Conservation (phyloP, 2,888 invertebrate species). For the Watsonalla binaria region DNA sequence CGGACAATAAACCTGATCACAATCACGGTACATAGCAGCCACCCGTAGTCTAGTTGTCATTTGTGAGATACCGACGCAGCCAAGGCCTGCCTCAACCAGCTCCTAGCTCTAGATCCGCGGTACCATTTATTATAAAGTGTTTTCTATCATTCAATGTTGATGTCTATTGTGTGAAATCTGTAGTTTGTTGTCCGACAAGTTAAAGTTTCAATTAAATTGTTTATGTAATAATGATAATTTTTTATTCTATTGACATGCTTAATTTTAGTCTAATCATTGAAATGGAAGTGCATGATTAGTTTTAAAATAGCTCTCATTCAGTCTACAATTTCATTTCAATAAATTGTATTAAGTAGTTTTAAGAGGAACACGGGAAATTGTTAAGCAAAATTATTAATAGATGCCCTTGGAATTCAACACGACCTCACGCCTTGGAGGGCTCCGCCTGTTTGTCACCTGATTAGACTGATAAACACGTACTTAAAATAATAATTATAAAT, state of each 20-base stretch:
- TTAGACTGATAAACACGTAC: slow-evolving; percentile 1
- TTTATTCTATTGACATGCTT: slow-evolving; percentile 76
- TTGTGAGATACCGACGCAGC: slow-evolving; percentile 48
- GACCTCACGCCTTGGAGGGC: slow-evolving; percentile 43
- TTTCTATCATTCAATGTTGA: slow-evolving; percentile 53
- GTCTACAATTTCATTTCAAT: slow-evolving; percentile 47
- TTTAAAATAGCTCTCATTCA: slow-evolving; percentile 68
- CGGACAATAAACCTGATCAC: slow-evolving; percentile 70
- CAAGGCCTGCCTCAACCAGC: slow-evolving; percentile 36
- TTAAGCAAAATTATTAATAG: slow-evolving; percentile 33
- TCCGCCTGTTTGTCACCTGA: slow-evolving; percentile 43
- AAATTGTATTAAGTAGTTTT: slow-evolving; percentile 60
- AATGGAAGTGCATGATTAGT: slow-evolving; percentile 66
- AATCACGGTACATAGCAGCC: slow-evolving; percentile 42
- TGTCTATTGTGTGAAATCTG: slow-evolving; percentile 66
- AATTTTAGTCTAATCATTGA: slow-evolving; percentile 69
- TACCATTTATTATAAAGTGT: slow-evolving; percentile 35
- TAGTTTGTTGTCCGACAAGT: slow-evolving; percentile 76
- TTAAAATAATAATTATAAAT: slow-evolving; percentile 26
- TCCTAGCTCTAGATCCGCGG: slow-evolving; percentile 29
- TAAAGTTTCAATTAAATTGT: slow-evolving; percentile 75
- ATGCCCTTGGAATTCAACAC: slow-evolving; percentile 47
- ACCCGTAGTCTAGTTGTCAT: slow-evolving; percentile 59
- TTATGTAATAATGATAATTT: slow-evolving; percentile 69
- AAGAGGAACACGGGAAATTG: slow-evolving; percentile 41